Conservation (phyloP, 2,797 vertebrate species). For the Alexandromys oeconomus region DNA sequence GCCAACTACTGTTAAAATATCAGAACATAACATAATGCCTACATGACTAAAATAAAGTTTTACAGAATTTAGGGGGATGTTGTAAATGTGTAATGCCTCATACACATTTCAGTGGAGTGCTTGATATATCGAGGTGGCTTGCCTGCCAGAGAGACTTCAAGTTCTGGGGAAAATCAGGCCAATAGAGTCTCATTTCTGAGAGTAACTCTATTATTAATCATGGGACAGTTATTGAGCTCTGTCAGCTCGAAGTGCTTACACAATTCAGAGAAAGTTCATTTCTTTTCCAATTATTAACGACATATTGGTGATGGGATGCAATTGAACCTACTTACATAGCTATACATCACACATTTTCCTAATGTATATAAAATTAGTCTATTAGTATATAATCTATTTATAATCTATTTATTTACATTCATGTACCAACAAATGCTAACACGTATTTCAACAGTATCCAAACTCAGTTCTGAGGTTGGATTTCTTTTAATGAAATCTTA, state of each 20-base stretch:
- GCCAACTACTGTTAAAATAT: conserved; percentile 72
- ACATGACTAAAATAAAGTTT: conserved; percentile 73
- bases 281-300: conserved; percentile 36
- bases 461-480: not conserved
- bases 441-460: conserved; percentile 1
- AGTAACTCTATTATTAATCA: conserved; percentile 72
- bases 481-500: conserved; percentile 8
- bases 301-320: not conserved
- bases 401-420: conserved; percentile 15
- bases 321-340: not conserved
- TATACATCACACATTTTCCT: not conserved
- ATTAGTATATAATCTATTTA: not conserved
- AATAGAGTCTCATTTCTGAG: conserved; percentile 81
- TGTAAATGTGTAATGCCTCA: conserved; percentile 79
- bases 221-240: conserved; percentile 50
- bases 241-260: conserved; percentile 17
- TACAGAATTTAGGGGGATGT: conserved; percentile 73
- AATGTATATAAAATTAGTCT: conserved; percentile 62
- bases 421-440: conserved; percentile 3
- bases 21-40: conserved; percentile 81
- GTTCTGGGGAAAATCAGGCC: conserved; percentile 81
- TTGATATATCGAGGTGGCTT: conserved; percentile 79
- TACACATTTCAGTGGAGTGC: conserved; percentile 80
- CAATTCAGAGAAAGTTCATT: conserved; percentile 45
- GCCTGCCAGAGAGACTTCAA: conserved; percentile 79